Conservation (phyloP, 2,113 vertebrate genomes). For the Tenebrosternarchus preto region DNA sequence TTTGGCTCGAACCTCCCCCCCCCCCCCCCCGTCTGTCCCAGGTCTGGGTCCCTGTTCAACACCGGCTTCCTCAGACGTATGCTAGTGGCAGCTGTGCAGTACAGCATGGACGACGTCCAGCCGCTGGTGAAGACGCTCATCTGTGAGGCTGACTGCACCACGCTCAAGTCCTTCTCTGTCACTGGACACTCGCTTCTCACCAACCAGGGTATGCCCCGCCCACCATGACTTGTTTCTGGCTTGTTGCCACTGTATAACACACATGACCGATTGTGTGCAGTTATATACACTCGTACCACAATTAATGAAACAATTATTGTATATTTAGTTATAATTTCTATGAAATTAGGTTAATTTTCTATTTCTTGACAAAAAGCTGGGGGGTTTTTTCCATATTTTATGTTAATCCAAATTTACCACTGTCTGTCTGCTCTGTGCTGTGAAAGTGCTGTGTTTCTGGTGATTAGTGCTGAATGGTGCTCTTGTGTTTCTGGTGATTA, state of each 20-base stretch:
- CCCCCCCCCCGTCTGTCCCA: constrained; percentile 51
- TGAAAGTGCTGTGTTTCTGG: no score
- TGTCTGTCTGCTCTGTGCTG: no score
- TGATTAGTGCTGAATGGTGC: background rate
- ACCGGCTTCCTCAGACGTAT: constrained; percentile 91
- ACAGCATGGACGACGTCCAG: constrained; percentile 88
- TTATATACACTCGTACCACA: no score
- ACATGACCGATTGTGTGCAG: no score
- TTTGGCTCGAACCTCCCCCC: no score
- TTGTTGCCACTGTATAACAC: background rate
- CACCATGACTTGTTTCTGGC: background rate
- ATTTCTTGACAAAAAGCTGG: background rate
- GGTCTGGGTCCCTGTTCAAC: constrained; percentile 90
- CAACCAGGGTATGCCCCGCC: constrained; percentile 80
- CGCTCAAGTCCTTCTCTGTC: constrained; percentile 75
- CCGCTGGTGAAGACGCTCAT: constrained; percentile 87
- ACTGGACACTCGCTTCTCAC: constrained; percentile 68
- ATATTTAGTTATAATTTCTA: background rate
- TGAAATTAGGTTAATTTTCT: background rate
- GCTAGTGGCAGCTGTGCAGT: constrained; percentile 83
- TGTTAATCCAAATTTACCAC: no score
- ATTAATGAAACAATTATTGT: no score
- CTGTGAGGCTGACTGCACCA: constrained; percentile 91
- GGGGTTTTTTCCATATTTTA: no score
- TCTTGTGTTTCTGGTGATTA: constrained; percentile 20